Conservation (phyloP, 2,888 invertebrate species). For the Drosophila ezoana region DNA sequence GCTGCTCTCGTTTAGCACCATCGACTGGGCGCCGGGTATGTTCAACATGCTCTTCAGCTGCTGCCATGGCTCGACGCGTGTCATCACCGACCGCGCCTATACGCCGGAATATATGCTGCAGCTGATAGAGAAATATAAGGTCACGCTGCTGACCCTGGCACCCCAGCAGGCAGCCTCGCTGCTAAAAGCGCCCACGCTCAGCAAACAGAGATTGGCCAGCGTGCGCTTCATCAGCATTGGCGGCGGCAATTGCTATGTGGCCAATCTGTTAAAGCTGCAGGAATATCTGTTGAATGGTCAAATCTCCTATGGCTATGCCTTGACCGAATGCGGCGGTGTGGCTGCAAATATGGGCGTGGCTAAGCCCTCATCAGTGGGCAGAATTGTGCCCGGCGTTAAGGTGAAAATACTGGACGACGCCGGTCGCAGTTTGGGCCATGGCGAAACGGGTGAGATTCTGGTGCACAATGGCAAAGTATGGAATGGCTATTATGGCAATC, state of each 20-base stretch:
- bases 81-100: conserved; percentile 78
- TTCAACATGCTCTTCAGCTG: conserved; percentile 79
- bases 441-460: conserved; percentile 81
- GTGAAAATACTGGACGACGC: conserved; percentile 81
- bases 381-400: conserved; percentile 69
- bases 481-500: conserved; percentile 83
- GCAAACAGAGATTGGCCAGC: conserved; percentile 62
- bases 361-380: conserved; percentile 77
- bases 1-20: conserved; percentile 76
- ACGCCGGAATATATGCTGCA: conserved; percentile 75
- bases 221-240: conserved; percentile 75
- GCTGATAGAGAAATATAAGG: conserved; percentile 76
- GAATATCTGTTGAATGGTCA: conserved; percentile 69
- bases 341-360: conserved; percentile 74
- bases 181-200: conserved; percentile 67
- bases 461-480: conserved; percentile 73
- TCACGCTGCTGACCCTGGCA: conserved; percentile 72
- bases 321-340: conserved; percentile 79
- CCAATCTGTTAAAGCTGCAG: conserved; percentile 72
- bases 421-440: conserved; percentile 71
- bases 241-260: conserved; percentile 75
- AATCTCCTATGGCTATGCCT: conserved; percentile 78
- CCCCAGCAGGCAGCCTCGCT: conserved; percentile 74
- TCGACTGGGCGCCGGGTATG: conserved; percentile 81
- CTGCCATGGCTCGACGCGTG: conserved; percentile 77